These are phyloP conservation scores for Chalcosyrphus nemorum DNA, from an alignment of 2,888 invertebrate species.

Conservation along the genomic window DNA sequence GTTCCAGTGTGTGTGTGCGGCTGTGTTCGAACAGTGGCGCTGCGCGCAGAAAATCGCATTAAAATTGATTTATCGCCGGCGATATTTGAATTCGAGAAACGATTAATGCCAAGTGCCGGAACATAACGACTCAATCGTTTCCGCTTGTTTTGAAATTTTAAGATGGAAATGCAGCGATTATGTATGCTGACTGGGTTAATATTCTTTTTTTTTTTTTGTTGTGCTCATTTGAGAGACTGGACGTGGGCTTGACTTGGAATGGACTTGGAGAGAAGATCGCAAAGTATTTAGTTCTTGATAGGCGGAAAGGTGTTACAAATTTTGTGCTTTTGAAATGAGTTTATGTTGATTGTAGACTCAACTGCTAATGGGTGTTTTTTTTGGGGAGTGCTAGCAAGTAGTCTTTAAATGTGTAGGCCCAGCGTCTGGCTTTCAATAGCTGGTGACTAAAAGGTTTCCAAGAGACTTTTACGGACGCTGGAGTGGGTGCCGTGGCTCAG, in stretches of 20 bases:
- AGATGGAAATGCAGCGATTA: slow-evolving; percentile 54
- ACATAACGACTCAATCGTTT: slow-evolving; percentile 73
- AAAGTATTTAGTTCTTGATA: too few relatives aligned
- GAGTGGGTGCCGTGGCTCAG: too few relatives aligned
- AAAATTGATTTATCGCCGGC: slow-evolving; percentile 70
- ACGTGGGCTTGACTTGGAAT: background rate
- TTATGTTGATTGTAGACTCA: too few relatives aligned
- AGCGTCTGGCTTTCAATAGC: too few relatives aligned
- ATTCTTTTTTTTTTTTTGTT: slow-evolving; percentile 6
- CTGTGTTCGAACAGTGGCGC: slow-evolving; percentile 40
- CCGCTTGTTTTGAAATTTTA: slow-evolving; percentile 66
- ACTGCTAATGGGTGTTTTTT: too few relatives aligned
- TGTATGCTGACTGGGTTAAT: slow-evolving; percentile 15
- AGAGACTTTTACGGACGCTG: too few relatives aligned
- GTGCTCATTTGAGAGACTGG: slow-evolving; percentile 20
- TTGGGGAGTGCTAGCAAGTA: too few relatives aligned
- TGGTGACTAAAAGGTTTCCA: too few relatives aligned
- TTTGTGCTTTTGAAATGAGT: too few relatives aligned
- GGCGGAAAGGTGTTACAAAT: too few relatives aligned
- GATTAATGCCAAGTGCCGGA: slow-evolving; percentile 73
- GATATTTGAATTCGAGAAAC: slow-evolving; percentile 72
- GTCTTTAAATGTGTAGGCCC: too few relatives aligned
- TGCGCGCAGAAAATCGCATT: slow-evolving; percentile 67
- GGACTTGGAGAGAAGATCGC: background rate
- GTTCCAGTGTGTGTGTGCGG: background rate